Evolutionary conservation across 2,888 invertebrate genomes (phyloP).

Genomic region (Pristionchus japonicus): DNA sequence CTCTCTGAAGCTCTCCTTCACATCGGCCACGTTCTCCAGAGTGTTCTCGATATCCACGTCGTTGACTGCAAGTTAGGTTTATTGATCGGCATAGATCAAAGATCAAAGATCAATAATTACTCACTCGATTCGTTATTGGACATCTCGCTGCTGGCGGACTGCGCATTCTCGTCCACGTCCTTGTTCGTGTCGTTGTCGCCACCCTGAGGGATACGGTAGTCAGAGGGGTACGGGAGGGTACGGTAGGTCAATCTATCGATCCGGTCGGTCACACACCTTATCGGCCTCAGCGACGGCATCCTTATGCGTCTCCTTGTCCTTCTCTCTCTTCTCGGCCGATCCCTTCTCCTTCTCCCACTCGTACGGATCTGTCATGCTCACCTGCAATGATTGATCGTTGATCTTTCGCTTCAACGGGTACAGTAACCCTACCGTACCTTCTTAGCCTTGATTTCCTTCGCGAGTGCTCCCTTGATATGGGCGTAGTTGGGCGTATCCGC

Average conservation of each 20-base stretch:
- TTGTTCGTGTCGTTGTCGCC: conserved; percentile 51
- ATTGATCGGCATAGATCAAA: background rate
- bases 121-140: conserved; percentile 49
- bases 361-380: conserved; percentile 64
- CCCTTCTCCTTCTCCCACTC: conserved; percentile 62
- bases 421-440: background rate
- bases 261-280: conserved; percentile 40
- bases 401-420: background rate
- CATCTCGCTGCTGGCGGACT: conserved; percentile 47
- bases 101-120: background rate
- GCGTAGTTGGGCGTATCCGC: conserved; percentile 23
- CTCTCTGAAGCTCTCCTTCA: conserved; percentile 42
- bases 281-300: conserved; percentile 54
- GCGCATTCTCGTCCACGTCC: conserved; percentile 60
- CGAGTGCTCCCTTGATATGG: background rate
- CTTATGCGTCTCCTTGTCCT: conserved; percentile 59
- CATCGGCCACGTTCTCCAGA: conserved; percentile 52
- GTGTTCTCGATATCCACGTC: conserved; percentile 67
- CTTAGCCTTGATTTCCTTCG: conserved; percentile 35
- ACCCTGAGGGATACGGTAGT: conserved; percentile 13
- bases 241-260: too few relatives aligned
- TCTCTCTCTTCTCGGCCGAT: conserved; percentile 50
- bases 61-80: conserved; percentile 48
- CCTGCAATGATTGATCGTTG: background rate
- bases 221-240: background rate